Evolutionary conservation across 2,113 vertebrate genomes (phyloP).

Genomic region (Boleophthalmus pectinirostris): DNA sequence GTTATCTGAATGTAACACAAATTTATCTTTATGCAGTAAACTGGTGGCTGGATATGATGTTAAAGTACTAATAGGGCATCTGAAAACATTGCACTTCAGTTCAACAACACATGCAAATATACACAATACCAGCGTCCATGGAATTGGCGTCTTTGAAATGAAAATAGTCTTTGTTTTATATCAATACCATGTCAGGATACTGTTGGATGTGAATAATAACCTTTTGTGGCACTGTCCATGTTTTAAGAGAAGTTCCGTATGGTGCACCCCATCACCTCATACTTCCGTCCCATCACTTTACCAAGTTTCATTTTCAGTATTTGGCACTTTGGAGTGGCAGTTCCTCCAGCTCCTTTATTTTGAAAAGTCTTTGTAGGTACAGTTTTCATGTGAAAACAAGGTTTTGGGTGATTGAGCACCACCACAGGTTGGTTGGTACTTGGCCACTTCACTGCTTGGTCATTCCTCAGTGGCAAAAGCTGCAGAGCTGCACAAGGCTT

Average conservation of each 20-base stretch:
- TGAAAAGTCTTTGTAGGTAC: constrained; percentile 13
- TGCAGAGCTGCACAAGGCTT: constrained; percentile 38
- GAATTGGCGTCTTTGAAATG: constrained; percentile 1
- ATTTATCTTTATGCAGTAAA: constrained; percentile 9
- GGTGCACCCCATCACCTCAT: constrained; percentile 81
- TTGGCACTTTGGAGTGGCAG: constrained; percentile 74
- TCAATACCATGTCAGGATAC: not conserved
- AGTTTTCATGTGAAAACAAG: constrained; percentile 30
- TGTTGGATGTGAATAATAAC: constrained; percentile 29
- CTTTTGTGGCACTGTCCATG: not conserved
- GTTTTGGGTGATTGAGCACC: constrained; percentile 90
- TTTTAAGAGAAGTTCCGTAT: constrained; percentile 56
- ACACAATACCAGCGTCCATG: constrained; percentile 19
- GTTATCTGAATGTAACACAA: not conserved
- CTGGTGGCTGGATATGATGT: constrained; percentile 8
- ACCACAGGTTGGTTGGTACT: constrained; percentile 92
- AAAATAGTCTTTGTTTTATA: constrained; percentile 36
- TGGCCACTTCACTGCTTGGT: constrained; percentile 87
- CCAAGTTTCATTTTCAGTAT: constrained; percentile 92
- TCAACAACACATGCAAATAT: constrained; percentile 10
- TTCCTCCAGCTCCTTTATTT: constrained; percentile 30
- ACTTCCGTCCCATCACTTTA: constrained; percentile 88
- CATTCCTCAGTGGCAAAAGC: constrained; percentile 80
- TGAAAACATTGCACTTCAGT: constrained; percentile 28
- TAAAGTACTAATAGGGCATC: constrained; percentile 10